Evolutionary conservation across 64 coral and sea anemone genomes (phyloP).

Genomic region (Montipora cactus): DNA sequence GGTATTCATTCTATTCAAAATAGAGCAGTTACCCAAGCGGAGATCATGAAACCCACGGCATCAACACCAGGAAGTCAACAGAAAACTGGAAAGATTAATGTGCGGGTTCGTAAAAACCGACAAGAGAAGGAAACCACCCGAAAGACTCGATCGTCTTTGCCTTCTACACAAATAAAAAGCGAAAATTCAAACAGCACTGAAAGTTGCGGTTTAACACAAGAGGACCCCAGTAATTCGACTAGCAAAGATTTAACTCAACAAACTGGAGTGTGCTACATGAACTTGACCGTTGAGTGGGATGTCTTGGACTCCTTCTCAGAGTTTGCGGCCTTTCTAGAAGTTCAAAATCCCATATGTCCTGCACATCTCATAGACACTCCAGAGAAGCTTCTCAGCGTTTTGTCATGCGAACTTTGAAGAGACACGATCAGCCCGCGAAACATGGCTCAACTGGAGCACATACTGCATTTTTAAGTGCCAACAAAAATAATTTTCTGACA

Average conservation of each 20-base stretch:
- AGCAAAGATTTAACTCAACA: not conserved
- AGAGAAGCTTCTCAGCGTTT: slow-evolving; percentile 94
- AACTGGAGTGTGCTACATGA: slow-evolving; percentile 52
- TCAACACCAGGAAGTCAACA: slow-evolving; percentile 26
- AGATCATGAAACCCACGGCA: slow-evolving; percentile 28
- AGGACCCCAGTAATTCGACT: not conserved
- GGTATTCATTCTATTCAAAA: slow-evolving; percentile 51
- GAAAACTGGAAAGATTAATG: slow-evolving; percentile 50
- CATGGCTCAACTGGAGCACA: not conserved
- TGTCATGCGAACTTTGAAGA: slow-evolving; percentile 75
- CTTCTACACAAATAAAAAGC: slow-evolving; percentile 23
- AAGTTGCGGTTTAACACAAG: slow-evolving; percentile 28
- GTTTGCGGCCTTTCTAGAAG: slow-evolving; percentile 92
- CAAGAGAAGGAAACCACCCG: slow-evolving; percentile 53
- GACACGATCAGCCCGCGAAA: not conserved
- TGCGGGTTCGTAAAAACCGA: slow-evolving; percentile 21
- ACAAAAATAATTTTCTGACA: too few species aligned
- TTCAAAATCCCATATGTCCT: slow-evolving; percentile 97
- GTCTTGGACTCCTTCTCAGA: slow-evolving; percentile 95
- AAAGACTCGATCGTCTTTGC: slow-evolving; percentile 24
- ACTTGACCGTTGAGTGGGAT: slow-evolving; percentile 89
- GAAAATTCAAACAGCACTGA: slow-evolving; percentile 13
- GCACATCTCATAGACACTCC: slow-evolving; percentile 94
- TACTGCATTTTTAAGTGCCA: not conserved
- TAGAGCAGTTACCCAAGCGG: not conserved